These are phyloP conservation scores for Pentamera pediparva DNA, from an alignment of 53 echinoderm and acorn worm genomes.

Conservation along the genomic window DNA sequence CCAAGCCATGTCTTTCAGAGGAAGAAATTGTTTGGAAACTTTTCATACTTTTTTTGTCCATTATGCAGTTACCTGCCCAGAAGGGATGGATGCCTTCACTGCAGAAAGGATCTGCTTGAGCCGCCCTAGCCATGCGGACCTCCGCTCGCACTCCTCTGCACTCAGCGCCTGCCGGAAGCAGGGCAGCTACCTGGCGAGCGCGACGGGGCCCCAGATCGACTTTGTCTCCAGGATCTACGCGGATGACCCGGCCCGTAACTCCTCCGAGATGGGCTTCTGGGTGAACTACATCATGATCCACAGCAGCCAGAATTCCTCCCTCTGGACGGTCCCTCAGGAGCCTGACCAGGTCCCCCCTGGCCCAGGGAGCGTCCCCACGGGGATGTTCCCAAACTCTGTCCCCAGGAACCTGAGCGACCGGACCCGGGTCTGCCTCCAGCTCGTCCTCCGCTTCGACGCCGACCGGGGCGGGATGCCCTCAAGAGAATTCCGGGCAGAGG, in stretches of 20 bases:
- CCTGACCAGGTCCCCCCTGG: constrained; percentile 12
- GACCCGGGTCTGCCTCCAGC: constrained; percentile 44
- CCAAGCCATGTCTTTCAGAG: neutral
- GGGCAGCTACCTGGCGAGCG: constrained; percentile 48
- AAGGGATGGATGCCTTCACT: neutral
- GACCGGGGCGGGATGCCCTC: neutral
- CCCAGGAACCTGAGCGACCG: constrained; percentile 37
- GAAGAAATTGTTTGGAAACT: neutral
- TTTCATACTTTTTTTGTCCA: neutral
- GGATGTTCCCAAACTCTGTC: constrained; percentile 38
- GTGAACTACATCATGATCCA: constrained; percentile 35
- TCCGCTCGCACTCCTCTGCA: constrained; percentile 30
- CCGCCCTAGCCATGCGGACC: neutral
- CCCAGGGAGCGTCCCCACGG: constrained; percentile 33
- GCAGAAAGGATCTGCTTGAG: constrained; percentile 13
- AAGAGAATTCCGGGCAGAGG: constrained; percentile 28
- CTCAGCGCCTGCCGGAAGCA: constrained; percentile 44
- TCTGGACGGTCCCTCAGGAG: constrained; percentile 45
- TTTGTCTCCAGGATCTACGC: neutral
- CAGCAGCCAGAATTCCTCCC: constrained; percentile 3
- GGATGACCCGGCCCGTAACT: neutral
- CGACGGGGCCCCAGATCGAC: constrained; percentile 9
- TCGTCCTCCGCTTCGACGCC: constrained; percentile 29
- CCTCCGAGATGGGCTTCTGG: neutral
- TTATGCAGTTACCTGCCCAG: constrained; percentile 6